Evolutionary conservation across 2,113 vertebrate species (phyloP).

Genomic region (Pionites leucogaster): DNA sequence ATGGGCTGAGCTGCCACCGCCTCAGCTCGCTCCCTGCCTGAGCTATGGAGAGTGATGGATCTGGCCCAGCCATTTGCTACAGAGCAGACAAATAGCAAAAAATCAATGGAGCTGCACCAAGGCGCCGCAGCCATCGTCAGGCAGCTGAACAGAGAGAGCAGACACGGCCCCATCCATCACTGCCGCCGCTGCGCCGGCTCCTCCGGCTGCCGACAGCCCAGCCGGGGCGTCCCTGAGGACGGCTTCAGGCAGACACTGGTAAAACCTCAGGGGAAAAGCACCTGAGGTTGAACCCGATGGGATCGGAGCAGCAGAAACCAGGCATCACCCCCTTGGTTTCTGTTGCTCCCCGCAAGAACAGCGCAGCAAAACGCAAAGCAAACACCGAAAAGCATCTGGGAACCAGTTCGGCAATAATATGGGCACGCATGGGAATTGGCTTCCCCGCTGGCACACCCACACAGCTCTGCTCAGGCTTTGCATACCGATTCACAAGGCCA

Average conservation of each 20-base stretch:
- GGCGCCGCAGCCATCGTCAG: not conserved
- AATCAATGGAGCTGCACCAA: constrained; percentile 10
- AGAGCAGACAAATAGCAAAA: not conserved
- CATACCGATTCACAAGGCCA: constrained; percentile 46
- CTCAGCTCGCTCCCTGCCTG: not conserved
- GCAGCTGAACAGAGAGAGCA: not conserved
- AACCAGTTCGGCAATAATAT: not conserved
- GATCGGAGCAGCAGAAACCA: not conserved
- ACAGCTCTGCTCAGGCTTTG: constrained; percentile 17
- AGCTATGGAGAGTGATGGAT: not conserved
- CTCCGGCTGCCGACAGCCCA: not conserved
- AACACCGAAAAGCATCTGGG: not conserved
- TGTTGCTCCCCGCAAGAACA: not conserved
- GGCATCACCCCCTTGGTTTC: not conserved
- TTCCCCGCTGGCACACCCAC: constrained; percentile 49
- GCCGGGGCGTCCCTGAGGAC: rapidly evolving
- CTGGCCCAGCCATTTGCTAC: not conserved
- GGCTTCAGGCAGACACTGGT: rapidly evolving
- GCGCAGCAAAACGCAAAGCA: not conserved
- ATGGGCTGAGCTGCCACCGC: not conserved
- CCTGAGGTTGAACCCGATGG: not conserved
- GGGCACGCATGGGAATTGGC: not conserved
- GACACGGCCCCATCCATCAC: not conserved
- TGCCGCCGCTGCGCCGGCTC: not conserved
- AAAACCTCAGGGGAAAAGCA: not conserved